Conservation (phyloP, 2,797 vertebrate species). For the Scleropages formosus region DNA sequence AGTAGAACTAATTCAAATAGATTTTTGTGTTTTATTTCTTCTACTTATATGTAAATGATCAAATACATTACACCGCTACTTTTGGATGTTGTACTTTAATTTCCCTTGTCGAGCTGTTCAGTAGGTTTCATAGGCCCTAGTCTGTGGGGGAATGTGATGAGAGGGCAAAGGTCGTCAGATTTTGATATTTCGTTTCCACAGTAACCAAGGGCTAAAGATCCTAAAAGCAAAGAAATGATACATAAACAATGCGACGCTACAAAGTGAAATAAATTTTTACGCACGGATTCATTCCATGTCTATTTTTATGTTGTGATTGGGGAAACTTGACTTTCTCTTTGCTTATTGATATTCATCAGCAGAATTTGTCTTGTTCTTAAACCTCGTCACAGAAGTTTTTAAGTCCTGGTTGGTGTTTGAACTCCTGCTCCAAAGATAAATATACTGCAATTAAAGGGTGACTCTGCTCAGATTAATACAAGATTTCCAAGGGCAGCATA, state of each 20-base stretch:
- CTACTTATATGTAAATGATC: conserved; percentile 18
- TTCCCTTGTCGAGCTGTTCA: background rate
- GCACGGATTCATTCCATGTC: background rate
- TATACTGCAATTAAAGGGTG: too few species aligned
- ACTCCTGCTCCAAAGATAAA: background rate
- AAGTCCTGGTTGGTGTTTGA: background rate
- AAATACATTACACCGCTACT: conserved; percentile 2
- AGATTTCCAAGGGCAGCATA: background rate
- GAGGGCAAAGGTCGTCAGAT: background rate
- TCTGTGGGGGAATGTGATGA: background rate
- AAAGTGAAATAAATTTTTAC: background rate
- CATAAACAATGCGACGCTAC: background rate
- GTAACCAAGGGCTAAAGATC: background rate
- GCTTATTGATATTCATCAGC: background rate
- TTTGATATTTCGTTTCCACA: conserved; percentile 8
- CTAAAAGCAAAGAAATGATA: background rate
- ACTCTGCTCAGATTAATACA: too few species aligned
- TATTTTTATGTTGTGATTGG: background rate
- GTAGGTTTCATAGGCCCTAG: background rate
- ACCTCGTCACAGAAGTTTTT: background rate
- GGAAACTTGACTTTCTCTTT: background rate
- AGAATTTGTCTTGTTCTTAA: background rate
- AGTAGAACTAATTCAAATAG: conserved; percentile 25
- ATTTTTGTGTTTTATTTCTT: background rate
- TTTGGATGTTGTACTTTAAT: background rate